Evolutionary conservation across 2,888 invertebrate genomes (phyloP), one percentile per base, ranked within the genome.

Genomic region (Liodrosophila aerea): DNA sequence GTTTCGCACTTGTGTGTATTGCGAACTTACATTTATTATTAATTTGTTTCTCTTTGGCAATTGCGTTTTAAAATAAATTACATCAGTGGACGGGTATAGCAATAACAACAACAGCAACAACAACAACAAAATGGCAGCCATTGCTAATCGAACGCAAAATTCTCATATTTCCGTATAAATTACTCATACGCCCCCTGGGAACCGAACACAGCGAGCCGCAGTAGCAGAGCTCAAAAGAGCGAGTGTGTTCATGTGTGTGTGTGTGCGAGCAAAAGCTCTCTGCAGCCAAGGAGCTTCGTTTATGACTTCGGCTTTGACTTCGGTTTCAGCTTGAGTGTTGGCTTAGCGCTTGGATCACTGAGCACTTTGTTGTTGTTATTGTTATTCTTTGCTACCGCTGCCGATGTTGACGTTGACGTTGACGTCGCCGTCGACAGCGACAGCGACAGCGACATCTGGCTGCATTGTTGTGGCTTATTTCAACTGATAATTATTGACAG

Each of bases 41-140:
- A 15, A 30, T 36, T 15, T 11, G 15, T 12, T 37, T 30, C 4
- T 53, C 12, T 69, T 75, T 61, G 62, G 65, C 64, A 77, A 81
- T 84, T 84, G 82, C 85, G 78, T 84, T 84, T 72, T 62, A 77
- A 75, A 84, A 71, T 80, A 73, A 65, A 76, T 83, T 80, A 83
- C 81, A 77, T 64, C 81, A 80, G 62, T 58, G 49, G 29, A 39
- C 12, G 41, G 36, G 37, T 29, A 41, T 46, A 43, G 47, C 36
- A 53, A 51, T 37, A 44, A 22, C 4, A 43, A 36, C 15, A 52
- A 44, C 15, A 57, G 12, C 12, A 57, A n/a, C 33, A 65, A 15
- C 40, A 45, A 27, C 15, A 47, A 62, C 58, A 63, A 56, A 49
- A 51, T 57, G 54, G 57, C 58, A 50, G 57, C 71, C 61, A 62